These are phyloP conservation scores for Epinephelus lanceolatus DNA, from an alignment of 2,113 vertebrate genomes.

Conservation along the genomic window DNA sequence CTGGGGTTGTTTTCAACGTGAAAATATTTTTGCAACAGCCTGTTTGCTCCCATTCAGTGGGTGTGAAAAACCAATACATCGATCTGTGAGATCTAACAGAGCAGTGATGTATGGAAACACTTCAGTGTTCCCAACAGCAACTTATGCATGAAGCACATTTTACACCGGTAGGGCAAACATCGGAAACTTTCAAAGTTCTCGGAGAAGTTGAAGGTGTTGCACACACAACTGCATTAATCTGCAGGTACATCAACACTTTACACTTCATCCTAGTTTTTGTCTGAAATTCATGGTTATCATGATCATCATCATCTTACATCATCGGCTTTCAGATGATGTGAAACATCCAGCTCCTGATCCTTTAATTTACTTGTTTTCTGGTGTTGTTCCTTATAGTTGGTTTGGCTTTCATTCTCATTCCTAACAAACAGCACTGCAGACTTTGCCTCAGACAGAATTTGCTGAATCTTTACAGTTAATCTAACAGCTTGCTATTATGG, in stretches of 20 bases:
- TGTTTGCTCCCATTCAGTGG: slow-evolving; percentile 42
- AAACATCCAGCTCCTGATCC: not conserved
- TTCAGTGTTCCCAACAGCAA: not conserved
- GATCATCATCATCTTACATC: not conserved
- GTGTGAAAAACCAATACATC: slow-evolving; percentile 47
- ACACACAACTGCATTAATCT: not conserved
- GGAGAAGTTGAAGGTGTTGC: not conserved
- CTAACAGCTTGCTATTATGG: not conserved
- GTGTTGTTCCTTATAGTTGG: not conserved
- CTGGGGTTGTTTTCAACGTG: slow-evolving; percentile 12
- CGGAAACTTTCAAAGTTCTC: not conserved
- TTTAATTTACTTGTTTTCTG: not conserved
- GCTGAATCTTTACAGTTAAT: not conserved
- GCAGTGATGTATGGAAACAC: slow-evolving; percentile 42
- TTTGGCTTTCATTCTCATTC: not conserved
- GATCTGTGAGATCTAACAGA: slow-evolving; percentile 41
- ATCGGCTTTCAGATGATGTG: not conserved
- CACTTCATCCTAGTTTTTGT: not conserved
- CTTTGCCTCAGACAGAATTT: not conserved
- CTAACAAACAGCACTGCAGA: not conserved
- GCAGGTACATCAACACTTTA: not conserved
- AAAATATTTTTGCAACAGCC: slow-evolving; percentile 10
- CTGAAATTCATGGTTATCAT: not conserved
- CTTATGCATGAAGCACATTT: slow-evolving; percentile 14
- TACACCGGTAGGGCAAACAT: slow-evolving; percentile 1